phyloP scores from a whole-genome alignment of 2,113 vertebrate genomes.

The Melanostigma gelatinosum region DNA sequence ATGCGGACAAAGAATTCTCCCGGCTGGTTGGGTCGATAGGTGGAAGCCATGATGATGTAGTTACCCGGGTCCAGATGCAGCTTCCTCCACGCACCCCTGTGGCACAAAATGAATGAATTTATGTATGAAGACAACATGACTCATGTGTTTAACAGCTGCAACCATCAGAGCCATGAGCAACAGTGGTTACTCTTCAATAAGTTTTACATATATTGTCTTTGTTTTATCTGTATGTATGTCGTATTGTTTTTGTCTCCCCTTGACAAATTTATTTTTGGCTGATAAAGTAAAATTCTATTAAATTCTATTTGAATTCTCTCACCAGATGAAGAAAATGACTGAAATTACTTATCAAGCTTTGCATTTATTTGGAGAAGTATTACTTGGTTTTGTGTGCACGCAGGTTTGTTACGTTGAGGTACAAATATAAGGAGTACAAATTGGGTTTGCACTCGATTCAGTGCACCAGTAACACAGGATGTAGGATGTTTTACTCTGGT shows the following conservation, averaged over 20 bases:
- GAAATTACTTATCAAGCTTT: not conserved
- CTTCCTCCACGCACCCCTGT: slow-evolving; percentile 79
- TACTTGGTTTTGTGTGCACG: not conserved
- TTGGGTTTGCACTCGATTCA: not conserved
- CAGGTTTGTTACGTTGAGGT: not conserved
- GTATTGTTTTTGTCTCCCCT: not conserved
- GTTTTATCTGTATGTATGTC: not conserved
- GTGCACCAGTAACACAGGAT: no score
- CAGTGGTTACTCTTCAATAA: not conserved
- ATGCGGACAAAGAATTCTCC: slow-evolving; percentile 84
- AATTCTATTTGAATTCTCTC: not conserved
- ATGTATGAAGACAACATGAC: not conserved
- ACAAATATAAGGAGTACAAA: not conserved
- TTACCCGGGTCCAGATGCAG: slow-evolving; percentile 80
- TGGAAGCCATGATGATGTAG: slow-evolving; percentile 82
- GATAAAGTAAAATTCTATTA: not conserved
- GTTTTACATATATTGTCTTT: not conserved
- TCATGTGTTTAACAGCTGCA: not conserved
- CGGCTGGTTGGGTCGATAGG: slow-evolving; percentile 76
- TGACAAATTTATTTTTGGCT: not conserved
- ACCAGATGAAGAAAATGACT: not conserved
- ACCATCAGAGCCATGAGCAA: not conserved
- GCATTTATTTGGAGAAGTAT: not conserved
- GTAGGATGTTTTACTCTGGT: not conserved
- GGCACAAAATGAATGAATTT: not conserved